Conservation (phyloP, 1,140 invertebrate species). For the Amphibalanus amphitrite region DNA sequence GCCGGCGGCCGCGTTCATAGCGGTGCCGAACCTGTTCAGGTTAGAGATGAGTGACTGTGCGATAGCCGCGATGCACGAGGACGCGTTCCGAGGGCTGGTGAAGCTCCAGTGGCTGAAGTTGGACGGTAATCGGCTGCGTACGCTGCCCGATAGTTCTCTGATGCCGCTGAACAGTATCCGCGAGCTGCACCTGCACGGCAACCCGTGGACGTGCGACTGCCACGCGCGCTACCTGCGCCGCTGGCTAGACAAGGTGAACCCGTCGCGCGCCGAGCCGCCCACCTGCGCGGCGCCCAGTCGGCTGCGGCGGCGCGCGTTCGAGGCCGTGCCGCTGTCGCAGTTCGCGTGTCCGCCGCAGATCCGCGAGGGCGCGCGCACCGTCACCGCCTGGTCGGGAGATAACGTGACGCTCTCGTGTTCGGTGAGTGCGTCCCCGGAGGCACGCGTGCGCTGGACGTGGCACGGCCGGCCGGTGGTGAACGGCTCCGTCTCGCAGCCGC, state of each 20-base stretch:
- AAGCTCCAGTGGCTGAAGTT: constrained; percentile 17
- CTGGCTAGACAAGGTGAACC: constrained; percentile 38
- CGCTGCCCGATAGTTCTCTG: constrained; percentile 21
- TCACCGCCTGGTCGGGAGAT: constrained; percentile 33
- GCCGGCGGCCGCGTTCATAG: constrained; percentile 50
- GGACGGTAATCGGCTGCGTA: constrained; percentile 16
- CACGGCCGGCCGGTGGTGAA: constrained; percentile 34
- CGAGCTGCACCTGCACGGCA: constrained; percentile 22
- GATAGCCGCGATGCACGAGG: constrained; percentile 50
- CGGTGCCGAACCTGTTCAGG: constrained; percentile 55
- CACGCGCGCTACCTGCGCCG: constrained; percentile 17
- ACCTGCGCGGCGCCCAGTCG: constrained; percentile 42
- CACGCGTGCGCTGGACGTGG: constrained; percentile 37
- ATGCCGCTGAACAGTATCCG: constrained; percentile 20
- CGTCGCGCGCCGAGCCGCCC: constrained; percentile 48
- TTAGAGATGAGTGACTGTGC: constrained; percentile 65
- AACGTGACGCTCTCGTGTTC: constrained; percentile 54
- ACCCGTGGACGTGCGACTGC: constrained; percentile 27
- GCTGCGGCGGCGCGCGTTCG: constrained; percentile 45
- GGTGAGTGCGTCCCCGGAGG: constrained; percentile 47
- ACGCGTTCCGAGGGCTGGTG: constrained; percentile 42
- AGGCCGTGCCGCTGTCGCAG: constrained; percentile 52
- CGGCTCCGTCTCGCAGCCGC: not conserved
- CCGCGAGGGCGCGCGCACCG: constrained; percentile 15
- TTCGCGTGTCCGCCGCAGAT: constrained; percentile 51